Evolutionary conservation across 2,113 vertebrate genomes (phyloP).

Genomic region (Melanerpes aurifrons): DNA sequence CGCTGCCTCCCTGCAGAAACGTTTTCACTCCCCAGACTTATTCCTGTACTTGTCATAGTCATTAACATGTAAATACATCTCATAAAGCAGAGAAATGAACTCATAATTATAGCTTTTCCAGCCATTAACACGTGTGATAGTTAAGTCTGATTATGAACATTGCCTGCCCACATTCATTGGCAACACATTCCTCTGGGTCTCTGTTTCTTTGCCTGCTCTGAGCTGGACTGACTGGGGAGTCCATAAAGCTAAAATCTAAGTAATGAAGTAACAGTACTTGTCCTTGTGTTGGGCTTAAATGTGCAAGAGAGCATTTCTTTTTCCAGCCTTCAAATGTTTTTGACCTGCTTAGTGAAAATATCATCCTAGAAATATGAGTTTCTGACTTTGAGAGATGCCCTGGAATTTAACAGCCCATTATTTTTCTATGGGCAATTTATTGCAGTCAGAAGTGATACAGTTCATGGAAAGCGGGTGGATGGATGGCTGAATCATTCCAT

Average conservation of each 20-base stretch:
- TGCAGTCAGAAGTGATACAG: slow-evolving; percentile 58
- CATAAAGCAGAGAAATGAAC: slow-evolving; percentile 49
- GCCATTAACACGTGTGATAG: slow-evolving; percentile 17
- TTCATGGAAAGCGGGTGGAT: slow-evolving; percentile 34
- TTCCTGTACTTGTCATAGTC: slow-evolving; percentile 21
- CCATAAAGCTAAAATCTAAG: slow-evolving; percentile 10
- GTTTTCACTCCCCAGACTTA: background rate
- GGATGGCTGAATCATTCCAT: slow-evolving; percentile 64
- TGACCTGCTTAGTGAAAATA: slow-evolving; percentile 23
- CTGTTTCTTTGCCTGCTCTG: slow-evolving; percentile 1
- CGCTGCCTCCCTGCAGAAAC: background rate
- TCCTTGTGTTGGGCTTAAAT: background rate
- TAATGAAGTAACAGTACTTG: background rate
- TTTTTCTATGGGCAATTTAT: slow-evolving; percentile 65
- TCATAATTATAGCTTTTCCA: slow-evolving; percentile 51
- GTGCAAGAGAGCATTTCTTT: background rate
- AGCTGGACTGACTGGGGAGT: background rate
- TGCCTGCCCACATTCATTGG: background rate
- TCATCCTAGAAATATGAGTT: background rate
- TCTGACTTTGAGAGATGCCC: slow-evolving; percentile 52
- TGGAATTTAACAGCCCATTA: slow-evolving; percentile 68
- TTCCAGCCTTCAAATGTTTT: background rate
- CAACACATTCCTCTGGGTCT: background rate
- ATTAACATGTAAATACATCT: slow-evolving; percentile 64
- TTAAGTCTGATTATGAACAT: slow-evolving; percentile 30